Evolutionary conservation across 2,113 vertebrate species (phyloP).

Genomic region (Progne subis): DNA sequence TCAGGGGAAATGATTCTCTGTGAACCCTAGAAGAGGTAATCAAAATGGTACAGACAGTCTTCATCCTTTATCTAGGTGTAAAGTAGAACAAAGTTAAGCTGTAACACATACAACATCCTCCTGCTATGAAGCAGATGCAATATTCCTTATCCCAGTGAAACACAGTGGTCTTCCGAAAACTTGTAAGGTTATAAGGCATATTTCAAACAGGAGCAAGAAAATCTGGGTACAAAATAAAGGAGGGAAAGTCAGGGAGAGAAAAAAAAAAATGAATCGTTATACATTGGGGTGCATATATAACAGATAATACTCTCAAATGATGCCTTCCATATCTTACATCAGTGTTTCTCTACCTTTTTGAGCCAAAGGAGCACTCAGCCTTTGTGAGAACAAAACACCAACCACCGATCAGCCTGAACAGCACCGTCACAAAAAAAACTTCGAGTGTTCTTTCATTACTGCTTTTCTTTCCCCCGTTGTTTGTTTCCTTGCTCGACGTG

Average conservation of each 20-base stretch:
- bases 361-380: background rate
- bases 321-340: background rate
- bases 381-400: conserved; percentile 24
- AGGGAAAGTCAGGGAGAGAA: conserved; percentile 20
- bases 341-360: background rate
- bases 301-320: background rate
- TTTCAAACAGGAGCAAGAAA: conserved; percentile 47
- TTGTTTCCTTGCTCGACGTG: background rate
- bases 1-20: conserved; percentile 41
- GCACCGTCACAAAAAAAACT: background rate
- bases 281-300: background rate
- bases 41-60: conserved; percentile 60
- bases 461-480: background rate
- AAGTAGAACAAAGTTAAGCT: conserved; percentile 62
- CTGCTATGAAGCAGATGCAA: conserved; percentile 30
- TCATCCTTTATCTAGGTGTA: conserved; percentile 67
- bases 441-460: background rate
- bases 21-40: conserved; percentile 54
- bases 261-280: background rate
- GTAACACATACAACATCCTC: conserved; percentile 37
- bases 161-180: conserved; percentile 52
- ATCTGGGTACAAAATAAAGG: conserved; percentile 53
- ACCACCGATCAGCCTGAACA: conserved; percentile 23
- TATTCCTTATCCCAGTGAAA: conserved; percentile 34
- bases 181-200: conserved; percentile 26